Evolutionary conservation across 2,113 vertebrate species (phyloP), one percentile per base, ranked within the genome.

Genomic region (Cairina moschata): DNA sequence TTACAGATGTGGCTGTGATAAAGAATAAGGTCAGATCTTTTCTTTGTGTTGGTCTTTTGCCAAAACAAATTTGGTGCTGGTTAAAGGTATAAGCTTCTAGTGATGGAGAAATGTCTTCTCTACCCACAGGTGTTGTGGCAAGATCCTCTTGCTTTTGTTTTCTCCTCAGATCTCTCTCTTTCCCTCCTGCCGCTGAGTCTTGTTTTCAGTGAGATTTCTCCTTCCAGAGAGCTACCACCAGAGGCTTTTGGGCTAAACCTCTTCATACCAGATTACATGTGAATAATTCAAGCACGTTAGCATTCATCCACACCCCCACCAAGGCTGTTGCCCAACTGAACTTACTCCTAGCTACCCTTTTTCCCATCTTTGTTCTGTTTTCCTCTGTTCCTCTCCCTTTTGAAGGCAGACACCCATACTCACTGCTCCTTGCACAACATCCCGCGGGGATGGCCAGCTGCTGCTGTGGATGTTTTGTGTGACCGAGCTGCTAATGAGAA

Each of bases 91-190:
- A 83, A 55, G 59, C 55, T 81, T 40, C 44, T 6, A 1, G 23
- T 25, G 55, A 83, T 82, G 86, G 56, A 65, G 89, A 75, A 78
- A 88, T 9, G 6, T 84, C 82, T 87, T n/a, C n/a, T 82, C 56
- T 42, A 66, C 38, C 62, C 78, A 77, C 75, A 85, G 87, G 82
- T 83, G 59, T 48, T 73, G 31, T 5, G 52, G 83, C 60, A 96
- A 26, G 31, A 77, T 34, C 67, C 56, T 83, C 36, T 36, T 50
- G 17, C 40, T 77, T 74, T 83, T 90, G 23, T 81, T 90, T 86
- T 54, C 69, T 83, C 32, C 63, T 34, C 63, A 65, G 32, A n/a
- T 56, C 3, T 4, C 38, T 63, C 4, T 86, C 28, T 32, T 59
- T 79, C 46, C 26, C 36, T 38, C 36, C 62, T 50, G 38, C 62